phyloP scores from a whole-genome alignment of 2,113 vertebrate genomes.

The Bubo bubo region DNA sequence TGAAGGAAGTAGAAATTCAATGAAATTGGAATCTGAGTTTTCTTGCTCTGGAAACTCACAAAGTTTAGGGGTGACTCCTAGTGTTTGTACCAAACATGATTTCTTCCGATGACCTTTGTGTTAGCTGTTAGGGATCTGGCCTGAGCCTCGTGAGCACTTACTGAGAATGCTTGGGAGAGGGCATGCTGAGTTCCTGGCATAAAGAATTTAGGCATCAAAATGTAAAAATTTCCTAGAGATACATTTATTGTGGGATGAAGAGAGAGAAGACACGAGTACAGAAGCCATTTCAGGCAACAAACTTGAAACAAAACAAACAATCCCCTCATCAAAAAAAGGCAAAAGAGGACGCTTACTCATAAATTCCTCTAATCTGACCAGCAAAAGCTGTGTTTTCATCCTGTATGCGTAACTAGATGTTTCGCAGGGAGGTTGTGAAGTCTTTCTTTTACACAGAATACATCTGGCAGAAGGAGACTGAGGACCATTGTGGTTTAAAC shows the following conservation, averaged over 20 bases:
- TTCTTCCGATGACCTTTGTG: neutral
- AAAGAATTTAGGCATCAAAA: neutral
- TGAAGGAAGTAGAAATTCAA: neutral
- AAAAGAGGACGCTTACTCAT: neutral
- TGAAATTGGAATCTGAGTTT: neutral
- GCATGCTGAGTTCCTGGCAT: neutral
- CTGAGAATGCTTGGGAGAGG: neutral
- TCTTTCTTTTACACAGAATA: neutral
- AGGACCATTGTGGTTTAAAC: neutral
- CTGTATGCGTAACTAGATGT: neutral
- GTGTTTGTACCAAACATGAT: neutral
- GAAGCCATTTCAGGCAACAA: neutral
- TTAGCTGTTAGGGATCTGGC: neutral
- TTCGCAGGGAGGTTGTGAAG: neutral
- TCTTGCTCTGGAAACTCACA: neutral
- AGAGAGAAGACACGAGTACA: neutral
- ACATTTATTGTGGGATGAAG: neutral
- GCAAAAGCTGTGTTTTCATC: neutral
- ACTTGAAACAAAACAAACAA: neutral
- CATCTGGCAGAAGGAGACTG: neutral
- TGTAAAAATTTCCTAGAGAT: neutral
- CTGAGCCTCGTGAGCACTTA: neutral
- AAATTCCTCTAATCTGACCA: neutral
- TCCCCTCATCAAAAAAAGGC: neutral
- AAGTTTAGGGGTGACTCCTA: neutral